Evolutionary conservation across 2,888 invertebrate species (phyloP).

Genomic region (Chalcis sispes): DNA sequence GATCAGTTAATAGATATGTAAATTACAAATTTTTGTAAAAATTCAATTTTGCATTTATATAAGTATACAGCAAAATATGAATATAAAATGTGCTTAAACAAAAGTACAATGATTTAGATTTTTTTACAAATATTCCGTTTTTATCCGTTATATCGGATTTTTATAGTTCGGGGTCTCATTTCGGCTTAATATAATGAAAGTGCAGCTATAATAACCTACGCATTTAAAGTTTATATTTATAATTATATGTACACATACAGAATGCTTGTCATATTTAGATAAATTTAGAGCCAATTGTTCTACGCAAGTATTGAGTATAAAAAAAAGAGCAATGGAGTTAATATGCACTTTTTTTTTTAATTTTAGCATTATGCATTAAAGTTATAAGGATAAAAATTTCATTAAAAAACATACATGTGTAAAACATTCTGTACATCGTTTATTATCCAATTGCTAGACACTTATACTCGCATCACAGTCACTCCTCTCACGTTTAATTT

Average conservation of each 20-base stretch:
- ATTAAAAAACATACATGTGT: slow-evolving; percentile 52
- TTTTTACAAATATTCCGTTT: slow-evolving; percentile 53
- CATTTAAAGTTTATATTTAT: slow-evolving; percentile 49
- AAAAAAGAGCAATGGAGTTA: slow-evolving; percentile 25
- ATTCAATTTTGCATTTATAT: slow-evolving; percentile 61
- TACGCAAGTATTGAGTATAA: slow-evolving; percentile 31
- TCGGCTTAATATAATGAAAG: slow-evolving; percentile 53
- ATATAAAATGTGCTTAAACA: slow-evolving; percentile 56
- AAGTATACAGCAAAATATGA: slow-evolving; percentile 56
- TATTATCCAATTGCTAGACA: slow-evolving; percentile 52
- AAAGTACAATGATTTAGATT: slow-evolving; percentile 48
- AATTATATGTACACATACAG: slow-evolving; percentile 55
- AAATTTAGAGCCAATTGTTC: slow-evolving; percentile 45
- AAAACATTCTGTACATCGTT: slow-evolving; percentile 56
- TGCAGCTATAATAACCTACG: slow-evolving; percentile 46
- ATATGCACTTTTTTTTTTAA: slow-evolving; percentile 9
- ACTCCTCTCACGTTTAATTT: slow-evolving; percentile 59
- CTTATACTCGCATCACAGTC: slow-evolving; percentile 63
- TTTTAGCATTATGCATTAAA: slow-evolving; percentile 45
- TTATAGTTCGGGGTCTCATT: slow-evolving; percentile 36
- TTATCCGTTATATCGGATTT: slow-evolving; percentile 41
- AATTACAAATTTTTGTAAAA: slow-evolving; percentile 68
- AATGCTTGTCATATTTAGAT: slow-evolving; percentile 41
- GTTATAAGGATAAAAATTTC: slow-evolving; percentile 33
- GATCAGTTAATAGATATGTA: slow-evolving; percentile 60